A percentile compares a stretch with the other conserved stretches of the same genome.
phyloP scores from a whole-genome alignment of 2,113 vertebrate genomes.

The Struthio camelus region DNA sequence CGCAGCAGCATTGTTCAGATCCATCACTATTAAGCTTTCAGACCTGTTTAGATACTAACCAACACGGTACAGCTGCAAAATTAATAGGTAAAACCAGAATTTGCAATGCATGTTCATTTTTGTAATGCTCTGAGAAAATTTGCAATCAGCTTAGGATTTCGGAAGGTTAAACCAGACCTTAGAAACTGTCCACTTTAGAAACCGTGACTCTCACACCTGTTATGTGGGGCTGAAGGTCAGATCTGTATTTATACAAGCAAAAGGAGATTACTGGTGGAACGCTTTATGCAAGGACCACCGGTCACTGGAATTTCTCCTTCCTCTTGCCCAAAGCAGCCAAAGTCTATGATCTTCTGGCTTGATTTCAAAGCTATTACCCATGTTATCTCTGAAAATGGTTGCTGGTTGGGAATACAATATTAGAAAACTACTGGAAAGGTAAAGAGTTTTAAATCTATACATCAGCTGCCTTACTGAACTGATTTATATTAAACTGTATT shows the following conservation, averaged over 20 bases:
- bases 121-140: not conserved
- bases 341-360: not conserved
- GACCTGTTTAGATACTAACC: not conserved
- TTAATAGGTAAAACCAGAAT: not conserved
- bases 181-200: not conserved
- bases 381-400: not conserved
- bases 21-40: not conserved
- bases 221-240: not conserved
- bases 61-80: not conserved
- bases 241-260: not conserved
- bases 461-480: not conserved
- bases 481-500: not conserved
- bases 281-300: not conserved
- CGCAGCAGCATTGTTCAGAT: not conserved
- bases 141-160: not conserved
- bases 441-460: not conserved
- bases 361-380: not conserved
- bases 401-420: not conserved
- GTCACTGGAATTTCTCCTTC: not conserved
- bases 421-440: not conserved
- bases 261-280: not conserved
- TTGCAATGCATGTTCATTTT: not conserved
- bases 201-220: fast-evolving
- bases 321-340: not conserved
- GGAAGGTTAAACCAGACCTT: not conserved